Evolutionary conservation across 2,797 vertebrate species (phyloP).

Genomic region (Setipinna tenuifilis): DNA sequence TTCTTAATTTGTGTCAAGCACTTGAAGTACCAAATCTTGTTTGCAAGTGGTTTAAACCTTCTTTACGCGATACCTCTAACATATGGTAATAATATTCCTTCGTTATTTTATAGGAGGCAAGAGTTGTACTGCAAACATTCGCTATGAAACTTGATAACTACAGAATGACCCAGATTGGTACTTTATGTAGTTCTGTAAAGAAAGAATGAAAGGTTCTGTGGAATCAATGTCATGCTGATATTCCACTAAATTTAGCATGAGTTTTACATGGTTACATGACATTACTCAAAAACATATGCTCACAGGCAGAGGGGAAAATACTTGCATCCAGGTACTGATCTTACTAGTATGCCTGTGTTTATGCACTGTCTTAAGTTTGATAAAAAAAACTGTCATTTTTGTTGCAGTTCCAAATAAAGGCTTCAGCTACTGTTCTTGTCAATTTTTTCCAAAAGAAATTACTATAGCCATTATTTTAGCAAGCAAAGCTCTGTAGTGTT

Average conservation of each 20-base stretch:
- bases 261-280: background rate
- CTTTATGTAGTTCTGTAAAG: background rate
- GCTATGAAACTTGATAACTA: background rate
- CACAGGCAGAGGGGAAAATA: background rate
- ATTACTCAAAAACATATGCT: background rate
- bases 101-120: background rate
- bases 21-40: slow-evolving; percentile 1
- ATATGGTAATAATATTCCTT: background rate
- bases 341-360: slow-evolving; percentile 6
- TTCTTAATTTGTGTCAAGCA: background rate
- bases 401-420: background rate
- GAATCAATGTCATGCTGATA: background rate
- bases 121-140: background rate
- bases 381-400: background rate
- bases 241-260: background rate
- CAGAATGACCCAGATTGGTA: background rate
- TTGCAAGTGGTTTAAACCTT: background rate
- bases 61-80: background rate
- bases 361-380: slow-evolving; percentile 8
- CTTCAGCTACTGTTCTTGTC: background rate
- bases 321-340: background rate
- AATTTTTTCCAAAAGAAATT: background rate
- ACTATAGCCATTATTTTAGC: background rate
- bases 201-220: background rate
- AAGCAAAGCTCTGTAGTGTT: background rate